Conservation (phyloP, 2,113 vertebrate genomes). For the Sylvia atricapilla region DNA sequence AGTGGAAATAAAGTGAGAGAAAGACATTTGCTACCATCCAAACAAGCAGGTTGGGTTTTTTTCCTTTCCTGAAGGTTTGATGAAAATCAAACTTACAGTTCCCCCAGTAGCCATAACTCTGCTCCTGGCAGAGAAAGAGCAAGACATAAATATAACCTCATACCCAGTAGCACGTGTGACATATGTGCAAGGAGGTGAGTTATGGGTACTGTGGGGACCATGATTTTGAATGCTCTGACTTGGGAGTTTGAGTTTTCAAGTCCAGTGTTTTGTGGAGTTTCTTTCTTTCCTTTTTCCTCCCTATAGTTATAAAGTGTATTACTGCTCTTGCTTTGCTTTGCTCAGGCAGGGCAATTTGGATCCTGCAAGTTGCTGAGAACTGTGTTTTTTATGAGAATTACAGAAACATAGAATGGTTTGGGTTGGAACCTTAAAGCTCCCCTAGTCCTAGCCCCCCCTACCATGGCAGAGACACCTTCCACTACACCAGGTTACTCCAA, state of each 20-base stretch:
- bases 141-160: constrained; percentile 45
- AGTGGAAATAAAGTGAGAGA: neutral
- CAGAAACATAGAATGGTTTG: neutral
- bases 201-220: neutral
- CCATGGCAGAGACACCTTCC: neutral
- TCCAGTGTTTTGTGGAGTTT: neutral
- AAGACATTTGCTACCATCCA: neutral
- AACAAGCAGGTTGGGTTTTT: neutral
- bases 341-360: neutral
- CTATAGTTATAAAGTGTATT: neutral
- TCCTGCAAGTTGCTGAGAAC: neutral
- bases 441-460: rapidly evolving
- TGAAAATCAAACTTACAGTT: constrained; percentile 24
- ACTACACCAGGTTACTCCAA: neutral
- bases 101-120: constrained; percentile 50
- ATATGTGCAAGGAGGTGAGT: constrained; percentile 23
- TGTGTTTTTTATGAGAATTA: neutral
- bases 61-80: constrained; percentile 1
- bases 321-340: neutral
- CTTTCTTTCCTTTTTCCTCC: neutral
- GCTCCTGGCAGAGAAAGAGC: constrained; percentile 26
- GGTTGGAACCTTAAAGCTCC: neutral
- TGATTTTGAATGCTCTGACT: constrained; percentile 51
- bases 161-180: neutral
- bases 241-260: constrained; percentile 24